Evolutionary conservation across 2,888 invertebrate genomes (phyloP).

Genomic region (Scaptomyza tumidula): DNA sequence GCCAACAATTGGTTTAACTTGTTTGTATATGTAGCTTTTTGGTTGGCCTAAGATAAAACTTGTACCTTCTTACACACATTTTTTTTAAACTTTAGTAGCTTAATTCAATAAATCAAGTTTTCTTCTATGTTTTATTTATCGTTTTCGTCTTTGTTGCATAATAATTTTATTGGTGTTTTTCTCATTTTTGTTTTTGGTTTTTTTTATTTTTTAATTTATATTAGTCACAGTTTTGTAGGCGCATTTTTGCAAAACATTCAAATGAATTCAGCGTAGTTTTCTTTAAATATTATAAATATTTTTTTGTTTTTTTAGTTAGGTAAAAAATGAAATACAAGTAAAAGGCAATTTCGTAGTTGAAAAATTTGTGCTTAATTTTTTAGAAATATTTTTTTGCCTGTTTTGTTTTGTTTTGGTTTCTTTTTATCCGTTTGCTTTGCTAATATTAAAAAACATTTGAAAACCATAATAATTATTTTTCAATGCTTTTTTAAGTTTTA

Average conservation of each 20-base stretch:
- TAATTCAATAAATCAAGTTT: conserved; percentile 23
- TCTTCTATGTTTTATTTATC: conserved; percentile 15
- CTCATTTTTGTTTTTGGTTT: conserved; percentile 23
- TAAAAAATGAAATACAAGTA: conserved; percentile 74
- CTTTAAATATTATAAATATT: conserved; percentile 44
- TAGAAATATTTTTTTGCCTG: conserved; percentile 63
- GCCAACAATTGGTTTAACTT: conserved; percentile 51
- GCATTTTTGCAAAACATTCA: conserved; percentile 64
- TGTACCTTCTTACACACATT: conserved; percentile 24
- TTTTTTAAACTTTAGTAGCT: conserved; percentile 32
- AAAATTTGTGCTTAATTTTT: conserved; percentile 77
- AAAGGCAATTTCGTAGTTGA: conserved; percentile 77
- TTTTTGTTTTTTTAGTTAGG: conserved; percentile 47
- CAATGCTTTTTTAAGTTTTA: conserved; percentile 31
- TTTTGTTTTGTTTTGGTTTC: conserved; percentile 31
- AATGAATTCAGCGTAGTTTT: conserved; percentile 62
- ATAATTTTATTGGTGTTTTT: conserved; percentile 67
- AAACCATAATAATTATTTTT: conserved; percentile 46
- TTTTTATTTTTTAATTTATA: conserved; percentile 43
- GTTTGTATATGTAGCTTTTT: conserved; percentile 26
- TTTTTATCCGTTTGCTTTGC: conserved; percentile 29
- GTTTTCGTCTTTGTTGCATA: conserved; percentile 32
- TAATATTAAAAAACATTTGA: conserved; percentile 48
- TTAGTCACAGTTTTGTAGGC: conserved; percentile 76
- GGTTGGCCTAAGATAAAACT: conserved; percentile 44